phyloP scores from a whole-genome alignment of 2,113 vertebrate genomes.

The Myiopsitta monachus region DNA sequence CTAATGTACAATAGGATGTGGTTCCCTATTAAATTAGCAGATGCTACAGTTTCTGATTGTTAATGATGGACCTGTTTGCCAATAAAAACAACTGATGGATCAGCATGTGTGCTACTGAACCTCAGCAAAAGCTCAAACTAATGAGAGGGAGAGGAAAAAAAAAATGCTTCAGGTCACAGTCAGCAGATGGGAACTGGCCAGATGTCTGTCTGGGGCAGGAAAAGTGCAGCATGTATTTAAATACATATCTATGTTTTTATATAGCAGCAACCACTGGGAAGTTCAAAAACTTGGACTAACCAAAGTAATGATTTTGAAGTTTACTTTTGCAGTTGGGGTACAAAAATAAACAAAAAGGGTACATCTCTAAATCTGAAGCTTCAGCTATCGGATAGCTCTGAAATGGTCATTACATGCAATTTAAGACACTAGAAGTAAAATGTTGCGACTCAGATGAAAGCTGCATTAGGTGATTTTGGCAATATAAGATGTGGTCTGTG shows the following conservation, averaged over 20 bases:
- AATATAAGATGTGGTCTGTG: background rate
- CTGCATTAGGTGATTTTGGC: background rate
- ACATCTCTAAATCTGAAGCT: background rate
- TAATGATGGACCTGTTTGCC: conserved; percentile 56
- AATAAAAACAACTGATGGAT: conserved; percentile 60
- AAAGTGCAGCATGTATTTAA: conserved; percentile 56
- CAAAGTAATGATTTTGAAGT: background rate
- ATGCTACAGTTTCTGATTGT: conserved; percentile 42
- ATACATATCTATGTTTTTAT: conserved; percentile 33
- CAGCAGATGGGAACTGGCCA: conserved; percentile 62
- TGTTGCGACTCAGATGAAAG: background rate
- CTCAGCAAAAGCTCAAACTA: conserved; percentile 51
- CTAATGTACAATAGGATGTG: conserved; percentile 52
- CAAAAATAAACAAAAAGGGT: background rate
- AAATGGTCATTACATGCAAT: background rate
- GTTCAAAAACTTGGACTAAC: conserved; percentile 21
- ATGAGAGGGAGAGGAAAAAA: conserved; percentile 28
- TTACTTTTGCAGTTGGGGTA: background rate
- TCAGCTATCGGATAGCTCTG: background rate
- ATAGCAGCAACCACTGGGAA: conserved; percentile 1
- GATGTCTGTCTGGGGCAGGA: conserved; percentile 63
- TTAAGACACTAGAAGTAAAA: background rate
- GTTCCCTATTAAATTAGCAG: conserved; percentile 56
- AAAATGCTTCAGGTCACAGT: conserved; percentile 63
- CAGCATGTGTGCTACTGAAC: conserved; percentile 57